Evolutionary conservation across 2,888 invertebrate genomes (phyloP).

Genomic region (Dolomedes plantarius): DNA sequence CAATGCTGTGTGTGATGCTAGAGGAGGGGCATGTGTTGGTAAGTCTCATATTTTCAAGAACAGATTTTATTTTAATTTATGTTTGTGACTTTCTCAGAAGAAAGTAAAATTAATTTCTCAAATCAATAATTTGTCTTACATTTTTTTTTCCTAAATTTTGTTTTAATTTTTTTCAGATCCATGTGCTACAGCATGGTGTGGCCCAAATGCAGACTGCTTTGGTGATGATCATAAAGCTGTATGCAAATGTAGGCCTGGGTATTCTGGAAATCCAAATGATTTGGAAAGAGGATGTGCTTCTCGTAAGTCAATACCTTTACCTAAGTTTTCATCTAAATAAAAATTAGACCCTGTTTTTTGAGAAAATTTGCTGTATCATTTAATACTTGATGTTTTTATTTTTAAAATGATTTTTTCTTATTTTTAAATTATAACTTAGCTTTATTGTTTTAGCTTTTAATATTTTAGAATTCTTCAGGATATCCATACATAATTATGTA

Average conservation of each 20-base stretch:
- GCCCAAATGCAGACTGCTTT: conserved; percentile 90
- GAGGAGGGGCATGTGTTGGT: conserved; percentile 84
- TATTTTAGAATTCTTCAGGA: no score
- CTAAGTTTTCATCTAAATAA: no score
- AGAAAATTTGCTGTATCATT: not conserved
- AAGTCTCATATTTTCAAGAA: not conserved
- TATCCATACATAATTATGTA: no score
- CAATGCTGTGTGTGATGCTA: conserved; percentile 83
- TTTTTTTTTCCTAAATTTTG: no score
- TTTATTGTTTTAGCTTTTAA: no score
- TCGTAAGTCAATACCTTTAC: conserved; percentile 65
- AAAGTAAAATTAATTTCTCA: no score
- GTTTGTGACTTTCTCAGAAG: no score
- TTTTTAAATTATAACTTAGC: no score
- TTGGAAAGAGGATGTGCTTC: conserved; percentile 75
- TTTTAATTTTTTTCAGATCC: conserved; percentile 72
- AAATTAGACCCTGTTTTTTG: not conserved
- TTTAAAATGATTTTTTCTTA: not conserved
- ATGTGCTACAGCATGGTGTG: conserved; percentile 79
- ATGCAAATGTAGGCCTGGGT: conserved; percentile 88
- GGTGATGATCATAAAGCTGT: conserved; percentile 90
- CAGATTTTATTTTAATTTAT: no score
- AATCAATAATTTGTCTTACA: no score
- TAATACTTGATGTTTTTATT: not conserved
- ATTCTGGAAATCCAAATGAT: conserved; percentile 85